phyloP scores from a whole-genome alignment of 2,888 invertebrate genomes.

The Sinotaia quadrata region DNA sequence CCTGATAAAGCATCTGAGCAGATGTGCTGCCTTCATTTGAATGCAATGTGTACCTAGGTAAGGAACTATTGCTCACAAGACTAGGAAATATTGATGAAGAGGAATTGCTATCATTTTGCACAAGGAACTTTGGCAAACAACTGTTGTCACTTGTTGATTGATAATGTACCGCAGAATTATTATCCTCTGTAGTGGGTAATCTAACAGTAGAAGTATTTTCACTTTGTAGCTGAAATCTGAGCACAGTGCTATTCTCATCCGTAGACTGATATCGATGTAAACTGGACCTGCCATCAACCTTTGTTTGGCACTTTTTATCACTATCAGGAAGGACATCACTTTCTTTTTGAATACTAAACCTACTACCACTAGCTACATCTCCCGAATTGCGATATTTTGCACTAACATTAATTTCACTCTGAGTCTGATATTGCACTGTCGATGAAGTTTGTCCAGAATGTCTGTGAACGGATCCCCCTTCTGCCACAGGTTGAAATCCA shows the following conservation, averaged over 20 bases:
- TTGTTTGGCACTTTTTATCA: not conserved
- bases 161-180: not conserved
- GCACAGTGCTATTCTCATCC: constrained; percentile 5
- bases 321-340: not conserved
- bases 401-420: constrained; percentile 4
- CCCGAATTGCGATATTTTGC: not conserved
- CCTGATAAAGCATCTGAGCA: constrained; percentile 10
- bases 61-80: constrained; percentile 1
- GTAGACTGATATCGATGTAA: constrained; percentile 3
- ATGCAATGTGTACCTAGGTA: constrained; percentile 1
- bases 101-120: constrained; percentile 3
- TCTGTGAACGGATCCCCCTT: constrained; percentile 1
- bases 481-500: constrained; percentile 3
- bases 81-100: not conserved
- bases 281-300: not conserved
- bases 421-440: not conserved
- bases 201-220: not conserved
- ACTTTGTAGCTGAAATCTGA: not conserved
- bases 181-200: constrained; percentile 2
- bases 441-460: not conserved
- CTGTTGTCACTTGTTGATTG: constrained; percentile 8
- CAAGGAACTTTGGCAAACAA: constrained; percentile 15
- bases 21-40: constrained; percentile 16
- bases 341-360: not conserved
- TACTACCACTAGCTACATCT: not conserved